These are phyloP conservation scores for Neotoxoptera formosana DNA, from an alignment of 1,140 invertebrate genomes.

Conservation along the genomic window DNA sequence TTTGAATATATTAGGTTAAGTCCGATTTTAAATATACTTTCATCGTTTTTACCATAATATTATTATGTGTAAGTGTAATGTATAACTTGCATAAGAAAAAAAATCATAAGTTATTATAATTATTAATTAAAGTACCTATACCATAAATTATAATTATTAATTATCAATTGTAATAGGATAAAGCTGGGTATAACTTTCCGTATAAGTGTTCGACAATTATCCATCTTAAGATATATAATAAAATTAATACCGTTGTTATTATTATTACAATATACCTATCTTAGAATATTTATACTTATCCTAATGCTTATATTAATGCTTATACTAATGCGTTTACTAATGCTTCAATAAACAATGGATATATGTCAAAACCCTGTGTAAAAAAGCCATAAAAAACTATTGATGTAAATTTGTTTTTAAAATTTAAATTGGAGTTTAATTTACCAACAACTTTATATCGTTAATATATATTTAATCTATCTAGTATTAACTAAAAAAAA, in stretches of 20 bases:
- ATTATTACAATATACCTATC: background rate
- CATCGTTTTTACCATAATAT: background rate
- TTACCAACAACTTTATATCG: too few species aligned
- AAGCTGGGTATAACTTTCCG: background rate
- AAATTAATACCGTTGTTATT: background rate
- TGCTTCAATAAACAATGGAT: background rate
- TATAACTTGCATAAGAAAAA: background rate
- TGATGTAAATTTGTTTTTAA: too few species aligned
- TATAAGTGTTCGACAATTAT: background rate
- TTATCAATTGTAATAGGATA: background rate
- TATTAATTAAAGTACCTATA: background rate
- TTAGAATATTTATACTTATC: background rate
- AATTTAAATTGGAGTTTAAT: too few species aligned
- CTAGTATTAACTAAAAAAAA: too few species aligned
- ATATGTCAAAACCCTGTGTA: background rate
- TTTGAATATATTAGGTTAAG: background rate
- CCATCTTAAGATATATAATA: background rate
- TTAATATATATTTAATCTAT: too few species aligned
- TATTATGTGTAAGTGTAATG: background rate
- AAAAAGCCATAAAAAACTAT: background rate
- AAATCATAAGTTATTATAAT: background rate
- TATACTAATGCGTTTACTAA: background rate
- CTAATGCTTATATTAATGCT: too few species aligned
- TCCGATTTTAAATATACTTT: background rate
- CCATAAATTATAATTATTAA: background rate